Conservation (phyloP, 2,113 vertebrate genomes). For the Tenrec ecaudatus region DNA sequence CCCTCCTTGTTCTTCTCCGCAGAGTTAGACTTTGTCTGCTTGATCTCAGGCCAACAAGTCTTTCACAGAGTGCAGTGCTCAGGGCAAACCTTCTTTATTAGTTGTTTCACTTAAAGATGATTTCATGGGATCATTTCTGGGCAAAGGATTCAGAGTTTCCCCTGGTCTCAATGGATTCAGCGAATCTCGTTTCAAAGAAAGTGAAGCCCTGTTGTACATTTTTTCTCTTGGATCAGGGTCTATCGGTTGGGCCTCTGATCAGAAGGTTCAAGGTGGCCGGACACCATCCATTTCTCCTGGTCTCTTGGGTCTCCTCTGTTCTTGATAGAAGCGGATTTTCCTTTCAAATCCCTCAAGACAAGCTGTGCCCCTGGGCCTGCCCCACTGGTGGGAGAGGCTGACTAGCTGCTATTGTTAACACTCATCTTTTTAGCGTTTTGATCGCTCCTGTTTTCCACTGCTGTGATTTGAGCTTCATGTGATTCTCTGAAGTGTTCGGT, state of each 20-base stretch:
- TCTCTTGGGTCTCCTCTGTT: neutral
- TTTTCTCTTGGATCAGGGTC: neutral
- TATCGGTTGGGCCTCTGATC: neutral
- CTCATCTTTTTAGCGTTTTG: neutral
- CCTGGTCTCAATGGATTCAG: neutral
- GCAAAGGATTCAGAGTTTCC: neutral
- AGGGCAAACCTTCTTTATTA: neutral
- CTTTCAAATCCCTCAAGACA: neutral
- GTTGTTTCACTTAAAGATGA: neutral
- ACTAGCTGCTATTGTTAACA: neutral
- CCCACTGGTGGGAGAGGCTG: neutral
- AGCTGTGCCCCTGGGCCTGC: rapidly evolving
- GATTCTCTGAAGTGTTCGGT: neutral
- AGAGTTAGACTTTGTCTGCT: neutral
- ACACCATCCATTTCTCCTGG: neutral
- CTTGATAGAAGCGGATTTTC: neutral
- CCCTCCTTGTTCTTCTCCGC: neutral
- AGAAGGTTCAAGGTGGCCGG: neutral
- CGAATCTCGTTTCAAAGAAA: neutral
- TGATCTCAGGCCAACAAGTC: neutral
- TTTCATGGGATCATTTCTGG: neutral
- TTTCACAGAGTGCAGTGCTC: neutral
- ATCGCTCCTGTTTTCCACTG: neutral
- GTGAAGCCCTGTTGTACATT: neutral
- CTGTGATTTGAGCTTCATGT: neutral